Evolutionary conservation across 2,113 vertebrate genomes (phyloP).

Genomic region (Neotragus pygmaeus): DNA sequence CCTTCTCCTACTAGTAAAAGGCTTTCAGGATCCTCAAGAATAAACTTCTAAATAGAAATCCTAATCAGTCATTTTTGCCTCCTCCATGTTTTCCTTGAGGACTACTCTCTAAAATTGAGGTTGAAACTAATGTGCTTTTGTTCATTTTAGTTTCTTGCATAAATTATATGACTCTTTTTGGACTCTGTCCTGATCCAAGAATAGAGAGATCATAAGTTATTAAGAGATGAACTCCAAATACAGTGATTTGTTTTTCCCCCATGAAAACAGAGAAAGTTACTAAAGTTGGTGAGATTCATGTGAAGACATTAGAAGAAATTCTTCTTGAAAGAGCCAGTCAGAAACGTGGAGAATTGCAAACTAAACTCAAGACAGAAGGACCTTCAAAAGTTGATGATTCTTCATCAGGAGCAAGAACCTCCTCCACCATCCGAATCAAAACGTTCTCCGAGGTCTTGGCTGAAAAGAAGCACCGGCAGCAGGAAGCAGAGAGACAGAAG

Average conservation of each 20-base stretch:
- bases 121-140: neutral
- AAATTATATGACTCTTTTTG: neutral
- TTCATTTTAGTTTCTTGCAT: neutral
- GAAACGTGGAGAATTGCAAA: conserved; percentile 72
- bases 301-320: conserved; percentile 96
- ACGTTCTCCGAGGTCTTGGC: conserved; percentile 83
- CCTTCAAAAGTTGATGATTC: conserved; percentile 56
- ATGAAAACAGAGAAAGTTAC: conserved; percentile 69
- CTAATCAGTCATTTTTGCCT: neutral
- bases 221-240: neutral
- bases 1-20: neutral
- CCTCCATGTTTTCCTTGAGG: neutral
- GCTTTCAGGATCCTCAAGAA: neutral
- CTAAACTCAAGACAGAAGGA: conserved; percentile 54
- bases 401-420: conserved; percentile 52
- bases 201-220: neutral
- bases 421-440: conserved; percentile 72
- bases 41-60: neutral
- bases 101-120: neutral
- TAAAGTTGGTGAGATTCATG: conserved; percentile 83
- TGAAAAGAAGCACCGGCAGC: conserved; percentile 83
- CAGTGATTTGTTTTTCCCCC: neutral
- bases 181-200: neutral
- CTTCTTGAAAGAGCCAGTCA: conserved; percentile 88
- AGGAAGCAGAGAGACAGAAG: conserved; percentile 78